These are phyloP conservation scores for Andrena flavipes DNA, from an alignment of 2,888 invertebrate genomes.

Conservation along the genomic window DNA sequence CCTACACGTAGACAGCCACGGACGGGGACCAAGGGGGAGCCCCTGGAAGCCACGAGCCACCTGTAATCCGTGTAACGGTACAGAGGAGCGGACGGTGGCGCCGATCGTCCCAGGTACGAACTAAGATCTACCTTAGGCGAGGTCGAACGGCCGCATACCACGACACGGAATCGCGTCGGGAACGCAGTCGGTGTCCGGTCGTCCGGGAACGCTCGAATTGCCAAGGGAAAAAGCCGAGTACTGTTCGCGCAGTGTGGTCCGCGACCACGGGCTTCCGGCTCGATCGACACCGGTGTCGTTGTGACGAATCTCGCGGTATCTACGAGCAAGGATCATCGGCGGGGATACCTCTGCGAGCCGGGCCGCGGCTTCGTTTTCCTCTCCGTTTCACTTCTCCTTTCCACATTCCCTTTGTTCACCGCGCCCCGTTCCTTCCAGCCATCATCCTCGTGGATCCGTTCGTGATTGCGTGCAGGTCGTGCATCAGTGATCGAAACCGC, in stretches of 20 bases:
- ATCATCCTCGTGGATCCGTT: constrained; percentile 45
- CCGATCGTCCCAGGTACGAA: constrained; percentile 64
- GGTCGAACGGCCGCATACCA: constrained; percentile 84
- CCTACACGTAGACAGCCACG: neutral
- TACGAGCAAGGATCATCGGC: neutral
- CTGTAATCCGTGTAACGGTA: constrained; percentile 82
- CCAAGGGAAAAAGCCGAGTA: constrained; percentile 15
- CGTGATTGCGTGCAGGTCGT: constrained; percentile 23
- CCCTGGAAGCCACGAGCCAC: constrained; percentile 61
- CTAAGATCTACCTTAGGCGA: constrained; percentile 80
- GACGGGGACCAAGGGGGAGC: constrained; percentile 17
- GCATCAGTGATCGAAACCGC: constrained; percentile 30
- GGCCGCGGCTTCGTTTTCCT: constrained; percentile 44
- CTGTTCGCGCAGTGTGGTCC: constrained; percentile 3
- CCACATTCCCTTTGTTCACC: constrained; percentile 51
- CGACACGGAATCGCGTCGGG: constrained; percentile 80
- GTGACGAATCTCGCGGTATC: neutral
- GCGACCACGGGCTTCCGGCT: constrained; percentile 13
- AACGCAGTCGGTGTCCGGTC: constrained; percentile 75
- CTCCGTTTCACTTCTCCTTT: constrained; percentile 51
- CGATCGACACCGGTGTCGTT: constrained; percentile 34
- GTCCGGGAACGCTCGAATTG: constrained; percentile 66
- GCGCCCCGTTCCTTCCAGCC: neutral
- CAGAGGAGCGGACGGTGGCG: constrained; percentile 79
- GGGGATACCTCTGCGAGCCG: neutral